These are phyloP conservation scores for Isoperla grammatica DNA, from an alignment of 2,888 invertebrate species.

Conservation along the genomic window DNA sequence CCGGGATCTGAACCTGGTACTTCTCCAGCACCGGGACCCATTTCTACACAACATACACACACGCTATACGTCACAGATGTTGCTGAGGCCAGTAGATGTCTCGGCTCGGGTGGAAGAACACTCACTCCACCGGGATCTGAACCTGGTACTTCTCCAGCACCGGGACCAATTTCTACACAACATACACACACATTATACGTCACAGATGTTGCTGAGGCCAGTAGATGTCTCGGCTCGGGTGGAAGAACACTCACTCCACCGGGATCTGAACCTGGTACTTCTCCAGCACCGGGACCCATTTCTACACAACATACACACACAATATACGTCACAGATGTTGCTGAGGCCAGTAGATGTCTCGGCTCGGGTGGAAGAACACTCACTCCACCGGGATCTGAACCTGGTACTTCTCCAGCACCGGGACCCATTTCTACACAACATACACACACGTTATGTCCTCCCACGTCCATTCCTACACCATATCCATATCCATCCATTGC, in stretches of 20 bases:
- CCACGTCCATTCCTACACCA: too few species aligned
- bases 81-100: slow-evolving; percentile 86
- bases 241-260: slow-evolving; percentile 84
- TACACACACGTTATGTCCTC: too few species aligned
- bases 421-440: slow-evolving; percentile 74
- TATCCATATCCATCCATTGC: too few species aligned
- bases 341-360: slow-evolving; percentile 84
- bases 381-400: slow-evolving; percentile 82
- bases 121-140: slow-evolving; percentile 80
- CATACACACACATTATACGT: too few species aligned
- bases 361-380: slow-evolving; percentile 79
- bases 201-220: slow-evolving; percentile 85
- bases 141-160: slow-evolving; percentile 85
- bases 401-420: slow-evolving; percentile 82
- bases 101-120: slow-evolving; percentile 81
- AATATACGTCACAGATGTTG: too few species aligned
- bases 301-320: too few species aligned
- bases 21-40: slow-evolving; percentile 86
- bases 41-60: slow-evolving; percentile 61
- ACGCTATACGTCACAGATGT: too few species aligned
- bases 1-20: slow-evolving; percentile 77
- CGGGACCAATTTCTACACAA: slow-evolving; percentile 75
- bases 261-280: slow-evolving; percentile 83
- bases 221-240: slow-evolving; percentile 80
- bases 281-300: slow-evolving; percentile 86